phyloP scores from a whole-genome alignment of 1,140 invertebrate genomes.

The Hypothenemus hampei region DNA sequence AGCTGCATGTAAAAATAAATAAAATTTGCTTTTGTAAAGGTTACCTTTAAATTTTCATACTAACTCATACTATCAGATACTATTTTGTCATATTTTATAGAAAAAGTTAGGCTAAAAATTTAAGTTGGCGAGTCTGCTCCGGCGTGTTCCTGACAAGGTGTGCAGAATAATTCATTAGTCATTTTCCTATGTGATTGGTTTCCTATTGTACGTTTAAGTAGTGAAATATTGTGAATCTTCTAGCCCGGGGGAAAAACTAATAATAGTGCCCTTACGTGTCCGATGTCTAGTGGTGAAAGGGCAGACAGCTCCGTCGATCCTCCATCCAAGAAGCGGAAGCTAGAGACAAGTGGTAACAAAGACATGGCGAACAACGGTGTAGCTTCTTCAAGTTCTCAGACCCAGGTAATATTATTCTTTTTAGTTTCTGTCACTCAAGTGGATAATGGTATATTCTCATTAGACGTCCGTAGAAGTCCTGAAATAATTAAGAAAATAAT shows the following conservation, averaged over 20 bases:
- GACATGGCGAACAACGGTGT: conserved; percentile 79
- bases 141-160: not conserved
- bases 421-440: no score
- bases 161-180: not conserved
- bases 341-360: conserved; percentile 54
- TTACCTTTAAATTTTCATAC: no score
- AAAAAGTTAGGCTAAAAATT: no score
- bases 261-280: conserved; percentile 54
- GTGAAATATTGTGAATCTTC: not conserved
- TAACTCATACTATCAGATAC: no score
- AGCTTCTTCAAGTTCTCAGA: conserved; percentile 45
- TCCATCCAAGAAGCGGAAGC: conserved; percentile 81
- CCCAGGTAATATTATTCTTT: no score
- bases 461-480: no score
- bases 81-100: no score
- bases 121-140: not conserved
- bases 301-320: conserved; percentile 78
- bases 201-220: conserved; percentile 1
- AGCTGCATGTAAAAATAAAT: no score
- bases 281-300: conserved; percentile 84
- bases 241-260: conserved; percentile 23
- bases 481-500: no score
- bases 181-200: conserved; percentile 8
- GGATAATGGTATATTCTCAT: no score
- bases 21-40: no score